These are phyloP conservation scores for Lampris megalopsis DNA, from an alignment of 2,113 vertebrate genomes.

Conservation along the genomic window DNA sequence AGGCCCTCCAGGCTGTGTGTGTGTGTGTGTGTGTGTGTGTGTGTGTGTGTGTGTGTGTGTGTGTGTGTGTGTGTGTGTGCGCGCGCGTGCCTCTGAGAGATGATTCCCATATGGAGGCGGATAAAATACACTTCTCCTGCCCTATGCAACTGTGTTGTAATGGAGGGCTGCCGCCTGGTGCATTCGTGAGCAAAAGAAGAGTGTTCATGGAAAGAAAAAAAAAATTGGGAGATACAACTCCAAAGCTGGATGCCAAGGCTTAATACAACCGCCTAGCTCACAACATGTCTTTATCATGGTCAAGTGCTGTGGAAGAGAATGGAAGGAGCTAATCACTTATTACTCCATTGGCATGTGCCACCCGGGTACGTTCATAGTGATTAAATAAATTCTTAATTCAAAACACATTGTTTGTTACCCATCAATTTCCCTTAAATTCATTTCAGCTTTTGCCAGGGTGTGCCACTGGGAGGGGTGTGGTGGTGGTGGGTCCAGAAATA, in stretches of 20 bases:
- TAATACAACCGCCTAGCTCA: not conserved
- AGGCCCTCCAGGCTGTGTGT: conserved; percentile 19
- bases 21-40: conserved; percentile 5
- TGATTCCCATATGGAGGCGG: conserved; percentile 27
- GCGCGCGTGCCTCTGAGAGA: conserved; percentile 1
- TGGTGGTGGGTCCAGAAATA: conserved; percentile 62
- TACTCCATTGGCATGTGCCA: too few species aligned
- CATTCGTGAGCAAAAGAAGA: conserved; percentile 20
- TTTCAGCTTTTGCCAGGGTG: too few species aligned
- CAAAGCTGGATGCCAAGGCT: not conserved
- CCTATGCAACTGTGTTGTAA: conserved; percentile 51
- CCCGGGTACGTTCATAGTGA: too few species aligned
- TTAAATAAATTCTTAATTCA: too few species aligned
- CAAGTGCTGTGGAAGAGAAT: too few species aligned
- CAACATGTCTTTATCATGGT: not conserved
- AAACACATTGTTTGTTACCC: too few species aligned
- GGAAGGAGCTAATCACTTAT: too few species aligned
- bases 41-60: conserved; percentile 2
- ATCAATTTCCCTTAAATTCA: too few species aligned
- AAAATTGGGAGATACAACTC: not conserved
- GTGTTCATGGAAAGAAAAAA: not conserved
- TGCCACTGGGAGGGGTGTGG: too few species aligned
- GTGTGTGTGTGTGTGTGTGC: not conserved
- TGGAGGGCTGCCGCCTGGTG: conserved; percentile 43
- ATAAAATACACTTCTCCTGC: conserved; percentile 37